Percentiles rank a stretch among this genome's conserved stretches.
These are phyloP conservation scores for Nymphalis c-album DNA, from an alignment of 2,888 invertebrate genomes.

Conservation along the genomic window DNA sequence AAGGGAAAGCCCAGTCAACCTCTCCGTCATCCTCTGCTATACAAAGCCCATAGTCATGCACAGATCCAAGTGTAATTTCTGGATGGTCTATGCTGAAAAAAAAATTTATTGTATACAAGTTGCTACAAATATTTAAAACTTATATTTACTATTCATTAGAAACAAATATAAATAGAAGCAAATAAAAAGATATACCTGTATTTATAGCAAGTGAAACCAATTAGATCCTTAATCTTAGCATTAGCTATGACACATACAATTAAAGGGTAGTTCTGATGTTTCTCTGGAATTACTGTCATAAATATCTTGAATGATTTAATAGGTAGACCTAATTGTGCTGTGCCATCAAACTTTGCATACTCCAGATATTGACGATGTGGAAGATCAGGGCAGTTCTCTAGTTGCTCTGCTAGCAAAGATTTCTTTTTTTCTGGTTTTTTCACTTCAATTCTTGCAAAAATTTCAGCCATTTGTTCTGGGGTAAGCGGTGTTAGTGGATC, in stretches of 20 bases:
- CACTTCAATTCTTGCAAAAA: conserved; percentile 77
- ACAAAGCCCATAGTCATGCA: conserved; percentile 90
- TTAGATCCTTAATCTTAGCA: conserved; percentile 94
- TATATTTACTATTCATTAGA: not conserved
- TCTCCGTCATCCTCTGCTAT: conserved; percentile 98
- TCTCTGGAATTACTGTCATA: conserved; percentile 91
- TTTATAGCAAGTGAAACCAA: conserved; percentile 95
- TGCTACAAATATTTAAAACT: not conserved
- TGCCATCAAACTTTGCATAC: conserved; percentile 96
- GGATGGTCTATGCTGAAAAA: conserved; percentile 83
- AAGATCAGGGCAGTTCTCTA: conserved; percentile 88
- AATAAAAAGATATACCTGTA: conserved; percentile 76
- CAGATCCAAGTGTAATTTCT: conserved; percentile 83
- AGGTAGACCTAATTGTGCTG: conserved; percentile 88
- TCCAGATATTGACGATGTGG: conserved; percentile 93
- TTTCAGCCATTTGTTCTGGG: conserved; percentile 81
- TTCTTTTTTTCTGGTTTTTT: conserved; percentile 58
- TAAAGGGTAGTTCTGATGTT: conserved; percentile 91
- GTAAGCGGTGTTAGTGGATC: conserved; percentile 73
- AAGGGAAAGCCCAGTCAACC: conserved; percentile 95
- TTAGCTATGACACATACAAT: conserved; percentile 89
- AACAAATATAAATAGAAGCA: not conserved
- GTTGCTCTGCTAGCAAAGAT: conserved; percentile 88
- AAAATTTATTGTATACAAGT: not conserved
- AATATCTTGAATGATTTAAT: conserved; percentile 94